Evolutionary conservation across 2,888 invertebrate genomes (phyloP), one percentile per base, ranked within the genome.

Genomic region (Spodoptera littoralis): DNA sequence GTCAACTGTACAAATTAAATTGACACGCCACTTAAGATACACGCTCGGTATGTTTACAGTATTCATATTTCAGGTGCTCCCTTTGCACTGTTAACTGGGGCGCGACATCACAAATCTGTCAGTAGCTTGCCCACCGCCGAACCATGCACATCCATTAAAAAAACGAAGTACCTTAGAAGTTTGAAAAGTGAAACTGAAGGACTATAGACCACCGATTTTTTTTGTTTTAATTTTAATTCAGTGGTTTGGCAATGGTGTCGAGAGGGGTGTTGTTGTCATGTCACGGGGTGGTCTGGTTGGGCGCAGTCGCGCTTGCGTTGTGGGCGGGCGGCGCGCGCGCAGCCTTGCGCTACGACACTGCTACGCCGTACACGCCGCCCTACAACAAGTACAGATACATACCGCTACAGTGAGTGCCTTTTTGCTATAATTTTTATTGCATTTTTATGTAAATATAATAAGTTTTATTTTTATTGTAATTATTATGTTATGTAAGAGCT

Each of bases 341-440:
- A 4, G 86, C 86, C 2, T 75, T 83, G 55, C 86, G 87, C 44
- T 93, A 92, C 83, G 92, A 92, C 79, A 89, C 91, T 6, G 94
- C 94, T 62, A 94, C 94, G 68, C 94, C 94, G 45, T 83, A 92
- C 73, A 79, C 92, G 52, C 91, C 92, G 72, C 87, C 88, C 49
- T 86, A 88, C 65, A 83, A 76, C 51, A 90, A 85, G 43, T 89
- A 92, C 71, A 92, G 89, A 82, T 93, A 93, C 61, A 91, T 92
- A 83, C 93, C 93, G 0, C 69, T 93, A 58, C 86, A 88, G 94
- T 94, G 64, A 93, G 93, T 92, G 70, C 67, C 65, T 58, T 51
- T 11, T n/a, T 47, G 4, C 24, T 36, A n/a, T 18, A 46, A 55
- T 22, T 50, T 18, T 22, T 53, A 1, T 55, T 53, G 30, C 30